A percentile compares a stretch with the other conserved stretches of the same genome.
Conservation (phyloP, 2,888 invertebrate genomes). For the Imbricaverruca yamaguchii region DNA sequence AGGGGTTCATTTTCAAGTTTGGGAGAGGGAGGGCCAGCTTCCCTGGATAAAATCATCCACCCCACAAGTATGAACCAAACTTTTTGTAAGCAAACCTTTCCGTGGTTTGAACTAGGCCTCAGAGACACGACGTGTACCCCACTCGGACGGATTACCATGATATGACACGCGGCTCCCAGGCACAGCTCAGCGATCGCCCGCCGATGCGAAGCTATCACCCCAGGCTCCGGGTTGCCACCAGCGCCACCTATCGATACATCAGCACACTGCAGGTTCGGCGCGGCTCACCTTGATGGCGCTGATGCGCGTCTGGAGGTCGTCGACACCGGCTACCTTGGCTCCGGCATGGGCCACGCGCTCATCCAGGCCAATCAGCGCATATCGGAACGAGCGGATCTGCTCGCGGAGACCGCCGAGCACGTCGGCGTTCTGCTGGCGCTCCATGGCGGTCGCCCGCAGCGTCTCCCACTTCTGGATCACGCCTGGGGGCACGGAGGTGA, state of each 20-base stretch:
- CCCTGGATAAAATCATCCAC: too few species aligned
- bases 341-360: conserved; percentile 23
- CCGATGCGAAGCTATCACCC: too few species aligned
- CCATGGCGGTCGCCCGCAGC: conserved; percentile 44
- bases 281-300: conserved; percentile 12
- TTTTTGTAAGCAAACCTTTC: too few species aligned
- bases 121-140: too few species aligned
- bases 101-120: too few species aligned
- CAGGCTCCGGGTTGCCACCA: too few species aligned
- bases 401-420: conserved; percentile 36
- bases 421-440: conserved; percentile 40
- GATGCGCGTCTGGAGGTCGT: conserved; percentile 14
- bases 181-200: too few species aligned
- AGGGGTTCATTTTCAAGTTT: too few species aligned
- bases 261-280: not conserved
- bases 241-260: not conserved
- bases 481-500: conserved; percentile 39
- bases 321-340: not conserved
- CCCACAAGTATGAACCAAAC: too few species aligned
- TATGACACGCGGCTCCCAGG: too few species aligned
- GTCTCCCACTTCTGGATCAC: conserved; percentile 48
- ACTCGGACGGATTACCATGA: too few species aligned
- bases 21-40: too few species aligned
- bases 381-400: conserved; percentile 30
- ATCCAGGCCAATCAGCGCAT: conserved; percentile 28